Percentiles rank a stretch among this genome's conserved stretches.
These are phyloP conservation scores for Nomada lathburiana DNA, from an alignment of 2,888 invertebrate genomes.

Conservation along the genomic window DNA sequence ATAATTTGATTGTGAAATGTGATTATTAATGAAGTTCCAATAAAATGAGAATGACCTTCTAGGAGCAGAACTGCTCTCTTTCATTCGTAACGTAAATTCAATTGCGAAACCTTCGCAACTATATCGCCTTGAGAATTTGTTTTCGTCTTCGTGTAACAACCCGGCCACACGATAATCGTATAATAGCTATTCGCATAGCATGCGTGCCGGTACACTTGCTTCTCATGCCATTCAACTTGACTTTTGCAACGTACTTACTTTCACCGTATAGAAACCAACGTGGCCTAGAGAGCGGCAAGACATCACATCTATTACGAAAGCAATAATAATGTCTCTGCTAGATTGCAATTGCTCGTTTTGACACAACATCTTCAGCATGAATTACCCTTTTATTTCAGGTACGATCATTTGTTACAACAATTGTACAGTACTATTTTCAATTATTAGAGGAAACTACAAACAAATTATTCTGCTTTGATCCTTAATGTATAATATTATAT, in stretches of 20 bases:
- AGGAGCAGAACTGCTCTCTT: too few relatives aligned
- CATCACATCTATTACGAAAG: slow-evolving; percentile 56
- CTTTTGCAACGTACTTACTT: slow-evolving; percentile 78
- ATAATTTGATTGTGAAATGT: too few relatives aligned
- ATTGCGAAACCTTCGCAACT: too few relatives aligned
- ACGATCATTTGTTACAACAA: too few relatives aligned
- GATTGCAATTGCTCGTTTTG: background rate
- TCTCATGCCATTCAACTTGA: slow-evolving; percentile 83
- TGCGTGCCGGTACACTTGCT: slow-evolving; percentile 61
- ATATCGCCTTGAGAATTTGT: background rate
- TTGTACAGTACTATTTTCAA: too few relatives aligned
- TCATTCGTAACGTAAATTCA: too few relatives aligned
- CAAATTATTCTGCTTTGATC: background rate
- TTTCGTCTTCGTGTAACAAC: background rate
- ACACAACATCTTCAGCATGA: background rate
- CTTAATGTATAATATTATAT: background rate
- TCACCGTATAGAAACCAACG: slow-evolving; percentile 67
- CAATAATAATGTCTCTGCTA: slow-evolving; percentile 16
- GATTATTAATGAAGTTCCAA: too few relatives aligned
- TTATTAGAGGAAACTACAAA: too few relatives aligned
- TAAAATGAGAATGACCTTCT: too few relatives aligned
- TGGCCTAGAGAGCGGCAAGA: slow-evolving; percentile 44
- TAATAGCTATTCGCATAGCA: slow-evolving; percentile 23
- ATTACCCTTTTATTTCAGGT: background rate
- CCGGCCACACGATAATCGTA: slow-evolving; percentile 16